Base-by-base conservation (phyloP, 2,113 vertebrate genomes). In the Pelobates fuscus region DNA sequence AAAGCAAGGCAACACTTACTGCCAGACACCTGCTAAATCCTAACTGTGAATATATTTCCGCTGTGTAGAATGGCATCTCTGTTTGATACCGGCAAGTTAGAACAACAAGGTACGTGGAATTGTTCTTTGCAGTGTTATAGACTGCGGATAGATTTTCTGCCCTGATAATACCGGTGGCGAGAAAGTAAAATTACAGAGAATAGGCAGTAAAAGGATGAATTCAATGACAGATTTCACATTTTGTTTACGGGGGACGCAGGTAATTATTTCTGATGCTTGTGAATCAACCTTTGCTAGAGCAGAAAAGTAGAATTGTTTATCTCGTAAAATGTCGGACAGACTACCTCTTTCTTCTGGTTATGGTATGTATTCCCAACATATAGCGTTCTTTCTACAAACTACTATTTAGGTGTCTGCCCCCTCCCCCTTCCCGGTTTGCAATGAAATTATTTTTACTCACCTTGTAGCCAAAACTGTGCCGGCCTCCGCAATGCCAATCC, bases 1-100 rank as follows among this genome's bases (percentile, higher is more conserved):
- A 61, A 18, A 27, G 58, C 10, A 61, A 61, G 29, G 26, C 26
- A 61, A 61, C 58, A 61, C 25, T 27, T 49, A 49, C 17, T 26
- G 14, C 58, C 14, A 27, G 58, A 14, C 23, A 18, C 27, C 24
- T 27, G 58, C 24, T 61, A 25, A 25, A 18, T 61, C 24, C 18
- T 27, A 27, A 12, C 58, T 29, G 58, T 61, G 58, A 61, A 61
- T 61, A 29, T 29, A 61, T 61, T 17, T 17, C 26, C 8, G 26
- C 15, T 8, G 14, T 3, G 15, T 15, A 11, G 2, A 27, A 3
- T 15, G 26, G 17, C 58, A 14, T 10, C 27, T 27, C 11, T 29
- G 4, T 49, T 18, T 25, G 23, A 61, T 61, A 27, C 25, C 26
- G 17, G 58, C 14, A 29, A 5, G 44, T 49, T 49, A 61, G 58